phyloP scores from a whole-genome alignment of 2,113 vertebrate genomes.

The Pheucticus melanocephalus region DNA sequence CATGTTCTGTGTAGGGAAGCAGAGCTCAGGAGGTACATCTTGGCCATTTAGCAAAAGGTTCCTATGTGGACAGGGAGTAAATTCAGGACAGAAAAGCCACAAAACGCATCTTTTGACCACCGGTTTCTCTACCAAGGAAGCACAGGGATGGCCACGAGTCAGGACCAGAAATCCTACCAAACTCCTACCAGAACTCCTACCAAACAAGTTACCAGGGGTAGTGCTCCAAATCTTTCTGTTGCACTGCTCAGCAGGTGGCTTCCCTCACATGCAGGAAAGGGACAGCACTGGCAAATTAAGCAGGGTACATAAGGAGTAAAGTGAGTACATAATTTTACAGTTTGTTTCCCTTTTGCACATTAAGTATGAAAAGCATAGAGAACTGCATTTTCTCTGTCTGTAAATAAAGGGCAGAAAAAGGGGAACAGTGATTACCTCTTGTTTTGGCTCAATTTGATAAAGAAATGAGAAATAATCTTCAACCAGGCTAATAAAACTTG shows the following conservation, averaged over 20 bases:
- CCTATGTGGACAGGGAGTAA: not conserved
- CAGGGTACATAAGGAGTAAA: not conserved
- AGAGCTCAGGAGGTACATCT: not conserved
- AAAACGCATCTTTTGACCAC: not conserved
- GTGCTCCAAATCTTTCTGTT: not conserved
- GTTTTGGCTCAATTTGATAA: not conserved
- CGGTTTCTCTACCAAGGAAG: not conserved
- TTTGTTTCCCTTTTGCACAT: not conserved
- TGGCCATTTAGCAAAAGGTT: not conserved
- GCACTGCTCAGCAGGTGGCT: not conserved
- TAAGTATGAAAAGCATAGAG: not conserved
- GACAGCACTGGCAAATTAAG: not conserved
- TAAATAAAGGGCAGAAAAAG: not conserved
- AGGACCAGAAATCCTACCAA: not conserved
- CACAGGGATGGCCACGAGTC: not conserved
- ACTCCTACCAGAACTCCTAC: too few relatives aligned
- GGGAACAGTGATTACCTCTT: not conserved
- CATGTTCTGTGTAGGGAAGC: not conserved
- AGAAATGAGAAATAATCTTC: conserved; percentile 15
- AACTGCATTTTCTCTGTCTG: not conserved
- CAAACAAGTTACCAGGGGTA: not conserved
- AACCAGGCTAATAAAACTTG: not conserved
- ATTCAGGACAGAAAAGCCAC: not conserved
- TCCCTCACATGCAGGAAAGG: not conserved
- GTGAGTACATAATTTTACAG: not conserved